Percentiles rank a stretch among this genome's conserved stretches.
Conservation (phyloP, 2,797 vertebrate species). For the Moxostoma hubbsi region DNA sequence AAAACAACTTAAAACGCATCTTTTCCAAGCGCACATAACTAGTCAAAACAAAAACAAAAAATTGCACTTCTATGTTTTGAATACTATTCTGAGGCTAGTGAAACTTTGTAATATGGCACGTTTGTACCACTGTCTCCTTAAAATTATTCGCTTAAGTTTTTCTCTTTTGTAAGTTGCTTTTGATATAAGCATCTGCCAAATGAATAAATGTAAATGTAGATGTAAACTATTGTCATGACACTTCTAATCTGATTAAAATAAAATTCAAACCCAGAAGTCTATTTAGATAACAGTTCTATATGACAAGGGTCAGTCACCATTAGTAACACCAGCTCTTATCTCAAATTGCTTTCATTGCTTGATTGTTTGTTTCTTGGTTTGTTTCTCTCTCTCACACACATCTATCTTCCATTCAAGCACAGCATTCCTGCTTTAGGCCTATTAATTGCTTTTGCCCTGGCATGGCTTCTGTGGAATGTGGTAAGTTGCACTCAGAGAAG, state of each 20-base stretch:
- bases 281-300: not conserved
- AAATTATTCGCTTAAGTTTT: no score
- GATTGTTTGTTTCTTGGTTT: constrained; percentile 17
- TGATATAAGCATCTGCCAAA: no score
- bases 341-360: not conserved
- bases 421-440: constrained; percentile 50
- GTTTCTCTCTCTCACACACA: constrained; percentile 14
- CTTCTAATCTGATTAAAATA: not conserved
- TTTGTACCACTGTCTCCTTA: no score
- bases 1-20: no score
- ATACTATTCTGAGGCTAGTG: no score
- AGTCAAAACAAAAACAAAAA: no score
- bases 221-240: no score
- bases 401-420: constrained; percentile 12
- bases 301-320: not conserved
- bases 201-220: no score
- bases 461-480: constrained; percentile 57
- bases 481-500: constrained; percentile 52
- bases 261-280: not conserved
- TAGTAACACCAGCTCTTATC: not conserved
- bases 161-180: no score
- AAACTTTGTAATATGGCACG: no score
- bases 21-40: no score
- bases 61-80: no score
- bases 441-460: constrained; percentile 48